These are phyloP conservation scores for Symphodus melops DNA, from an alignment of 2,113 vertebrate genomes.

Conservation along the genomic window DNA sequence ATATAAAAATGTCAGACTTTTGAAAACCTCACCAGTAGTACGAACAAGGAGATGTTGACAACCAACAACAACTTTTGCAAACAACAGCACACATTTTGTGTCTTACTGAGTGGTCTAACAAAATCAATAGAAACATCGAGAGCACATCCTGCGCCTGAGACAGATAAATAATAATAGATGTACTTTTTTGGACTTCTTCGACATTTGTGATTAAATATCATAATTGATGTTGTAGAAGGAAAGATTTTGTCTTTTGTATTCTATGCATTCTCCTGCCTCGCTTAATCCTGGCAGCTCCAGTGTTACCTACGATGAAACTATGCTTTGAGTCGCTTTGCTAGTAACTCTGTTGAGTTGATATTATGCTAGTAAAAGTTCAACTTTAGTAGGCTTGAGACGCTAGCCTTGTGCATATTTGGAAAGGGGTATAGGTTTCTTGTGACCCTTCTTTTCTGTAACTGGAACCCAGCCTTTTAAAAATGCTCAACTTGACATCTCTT, in stretches of 20 bases:
- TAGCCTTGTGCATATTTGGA: background rate
- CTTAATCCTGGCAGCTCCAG: no score
- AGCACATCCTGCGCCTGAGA: background rate
- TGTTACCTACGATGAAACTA: no score
- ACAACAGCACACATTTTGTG: constrained; percentile 2
- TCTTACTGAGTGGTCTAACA: background rate
- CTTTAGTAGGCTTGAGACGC: background rate
- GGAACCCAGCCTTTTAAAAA: no score
- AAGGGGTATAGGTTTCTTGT: background rate
- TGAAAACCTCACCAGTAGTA: background rate
- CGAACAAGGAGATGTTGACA: background rate
- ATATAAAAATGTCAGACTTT: background rate
- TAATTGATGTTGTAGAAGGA: no score
- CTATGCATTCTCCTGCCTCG: no score
- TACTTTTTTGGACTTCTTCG: no score
- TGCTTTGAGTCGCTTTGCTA: no score
- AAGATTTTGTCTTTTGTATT: no score
- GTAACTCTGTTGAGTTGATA: no score
- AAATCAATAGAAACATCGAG: background rate
- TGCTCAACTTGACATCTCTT: no score
- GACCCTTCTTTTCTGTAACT: background rate
- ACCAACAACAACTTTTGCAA: background rate
- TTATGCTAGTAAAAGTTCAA: no score
- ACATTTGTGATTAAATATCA: no score
- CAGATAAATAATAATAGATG: background rate